Evolutionary conservation across 35 echinoderm and acorn worm species (phyloP), one percentile per base, ranked within the genome.

Genomic region (Eucidaris tribuloides): DNA sequence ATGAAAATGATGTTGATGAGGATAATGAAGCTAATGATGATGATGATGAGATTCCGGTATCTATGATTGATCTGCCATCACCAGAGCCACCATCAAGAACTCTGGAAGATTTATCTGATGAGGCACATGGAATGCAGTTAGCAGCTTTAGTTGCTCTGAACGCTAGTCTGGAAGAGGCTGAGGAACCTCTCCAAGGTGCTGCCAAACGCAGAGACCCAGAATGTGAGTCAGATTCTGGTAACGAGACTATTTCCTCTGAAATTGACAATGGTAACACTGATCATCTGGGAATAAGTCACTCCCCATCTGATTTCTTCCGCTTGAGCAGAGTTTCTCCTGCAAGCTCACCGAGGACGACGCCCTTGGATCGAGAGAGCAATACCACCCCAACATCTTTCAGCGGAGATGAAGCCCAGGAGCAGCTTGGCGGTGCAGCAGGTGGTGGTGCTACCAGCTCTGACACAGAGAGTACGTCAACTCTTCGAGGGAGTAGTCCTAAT

Each of bases 181-280:
- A 65, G 18, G 50, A 76, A 34, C 42, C 84, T 2, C 37, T 65
- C 22, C 57, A 80, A 34, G 48, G 43, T 33, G 71, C 55, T 19
- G 81, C 60, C 46, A 83, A 78, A 46, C 76, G 84, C 32, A 33
- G 39, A 36, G 85, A 87, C 20, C 48, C 52, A 5, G 93, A 91
- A 66, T 91, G 81, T 37, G 96, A 87, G 64, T 99, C 96, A 4
- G 96, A 99, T 48, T 99, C 96, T 18, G 96, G 96, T 3, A 99
- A 99, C 68, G 96, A 99, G 70, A 99, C 96, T 7, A 92, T 99
- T 31, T 88, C 96, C 25, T 99, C 96, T 42, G 96, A 99, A 77
- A 92, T 97, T 15, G 96, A 99, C 24, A 89, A 76, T 37, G 65
- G 55, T 7, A 71, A 63, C 27, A 76, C 70, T 23, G 91, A 92